Base-by-base conservation (phyloP, 92 coral and sea anemone species). In the Porites evermanni region DNA sequence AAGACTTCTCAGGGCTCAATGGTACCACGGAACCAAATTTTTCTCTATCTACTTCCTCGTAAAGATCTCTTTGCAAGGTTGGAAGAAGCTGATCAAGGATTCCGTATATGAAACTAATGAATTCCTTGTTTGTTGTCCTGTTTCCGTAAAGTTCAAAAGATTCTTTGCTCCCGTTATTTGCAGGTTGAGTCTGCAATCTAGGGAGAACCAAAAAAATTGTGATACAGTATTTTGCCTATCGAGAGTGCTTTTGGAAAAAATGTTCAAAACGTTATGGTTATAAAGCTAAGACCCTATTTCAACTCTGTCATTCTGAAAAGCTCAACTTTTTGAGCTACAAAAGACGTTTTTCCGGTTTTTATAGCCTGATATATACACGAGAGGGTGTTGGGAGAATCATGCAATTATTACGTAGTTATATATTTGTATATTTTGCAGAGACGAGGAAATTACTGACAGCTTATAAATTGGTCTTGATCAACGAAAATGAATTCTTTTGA, bases 11-110 rank as follows among this genome's bases (percentile, higher is more conserved):
- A 21, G 91, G 87, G 53, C 9, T 21, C 7, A 53, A 65, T 12
- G 75, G 65, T 51, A 26, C 12, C 75, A 52, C 32, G 32, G 32
- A 29, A 29, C 32, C 32, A 29, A 29, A 29, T 56, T 21, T 71
- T 67, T 87, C 24, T 80, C 87, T 87, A 54, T 87, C 87, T n/a
- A 87, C 75, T 14, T 80, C 81, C 72, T 87, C 86, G 24, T 87
- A 87, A 64, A 87, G 84, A 53, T 87, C 80, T 5, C 91, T 86
- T 60, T 67, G 65, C 20, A 87, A 77, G 29, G 87, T 66, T 47
- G 91, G 87, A 14, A 87, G 81, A 14, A 87, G 82, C 44, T 87
- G 91, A 21, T 87, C 54, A 47, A 87, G 74, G 8, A 87, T 58
- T 3, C 81, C 87, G 58, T 81, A 72, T 47, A 86, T 8, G 14